Evolutionary conservation across 2,888 invertebrate genomes (phyloP).

Genomic region (Acleris sparsana): DNA sequence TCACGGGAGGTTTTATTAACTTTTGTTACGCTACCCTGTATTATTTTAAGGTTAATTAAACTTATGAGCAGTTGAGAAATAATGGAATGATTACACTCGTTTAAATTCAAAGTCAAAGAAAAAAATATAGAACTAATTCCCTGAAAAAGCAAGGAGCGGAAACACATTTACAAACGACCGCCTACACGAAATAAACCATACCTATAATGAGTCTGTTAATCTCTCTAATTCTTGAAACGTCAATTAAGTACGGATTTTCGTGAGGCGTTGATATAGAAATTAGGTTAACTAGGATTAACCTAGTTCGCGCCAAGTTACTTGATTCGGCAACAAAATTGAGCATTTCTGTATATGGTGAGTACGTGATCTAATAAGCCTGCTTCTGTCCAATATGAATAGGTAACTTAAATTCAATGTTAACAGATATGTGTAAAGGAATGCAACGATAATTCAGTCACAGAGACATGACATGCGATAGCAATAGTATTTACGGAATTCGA

Average conservation of each 20-base stretch:
- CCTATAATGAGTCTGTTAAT: neutral
- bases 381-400: too few relatives aligned
- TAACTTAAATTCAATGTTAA: too few relatives aligned
- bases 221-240: slow-evolving; percentile 5
- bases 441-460: too few relatives aligned
- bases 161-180: neutral
- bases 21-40: neutral
- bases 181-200: neutral
- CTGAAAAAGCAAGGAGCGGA: neutral
- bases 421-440: too few relatives aligned
- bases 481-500: too few relatives aligned
- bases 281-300: slow-evolving; percentile 24
- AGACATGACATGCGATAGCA: too few relatives aligned
- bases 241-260: slow-evolving; percentile 18
- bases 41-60: neutral
- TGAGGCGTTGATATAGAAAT: slow-evolving; percentile 26
- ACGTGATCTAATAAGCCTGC: neutral
- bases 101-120: neutral
- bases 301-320: slow-evolving; percentile 13
- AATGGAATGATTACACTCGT: slow-evolving; percentile 13
- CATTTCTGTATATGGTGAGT: slow-evolving; percentile 5
- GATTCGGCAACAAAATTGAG: slow-evolving; percentile 11
- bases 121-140: neutral
- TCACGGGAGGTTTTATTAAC: slow-evolving; percentile 17
- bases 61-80: slow-evolving; percentile 1